Evolutionary conservation across 2,888 invertebrate species (phyloP), one percentile per base, ranked within the genome.

Genomic region (Copidosoma aretas): DNA sequence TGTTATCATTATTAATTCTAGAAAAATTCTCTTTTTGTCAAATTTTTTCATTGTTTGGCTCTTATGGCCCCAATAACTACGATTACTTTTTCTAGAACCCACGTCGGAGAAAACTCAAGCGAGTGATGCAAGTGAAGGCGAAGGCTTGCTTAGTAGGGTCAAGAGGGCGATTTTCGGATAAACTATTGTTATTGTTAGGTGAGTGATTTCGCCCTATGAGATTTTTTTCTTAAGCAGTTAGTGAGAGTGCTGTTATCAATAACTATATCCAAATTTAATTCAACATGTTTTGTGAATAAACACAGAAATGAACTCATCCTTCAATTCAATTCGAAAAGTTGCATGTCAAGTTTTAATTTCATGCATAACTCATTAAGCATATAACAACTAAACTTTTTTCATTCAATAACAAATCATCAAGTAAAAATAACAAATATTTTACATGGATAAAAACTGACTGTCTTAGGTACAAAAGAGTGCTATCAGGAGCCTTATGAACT

Each of bases 151-250:
- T 74, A 81, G 79, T 76, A 88, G 87, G 84, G 87, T 89, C 77
- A 89, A 89, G 83, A 86, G 82, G 77, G 88, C 88, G 39, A 85
- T 89, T 76, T 89, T 89, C 79, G 89, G 89, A 78, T 89, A 84
- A 83, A 75, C 66, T 68, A 46, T 46, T 46, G 17, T 67, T 61
- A 21, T 68, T 56, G 57, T 60, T 77, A 75, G 79, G 82, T 83
- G 78, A 82, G 81, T 79, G 67, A 22, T 24, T 64, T 70, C 59
- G 51, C 62, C 62, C 64, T 17, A 32, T 41, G 57, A 53, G n/a
- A 43, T 49, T 53, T 60, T 60, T 43, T 43, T 46, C n/a, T 19
- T 60, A 46, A 49, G 46, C 17, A 43, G 43, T 10, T 15, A 25
- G 22, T 58, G 14, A n/a, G 4, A 49, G 15, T 49, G 3, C 10